Base-by-base conservation (phyloP, 2,888 invertebrate species). In the Griposia aprilina region DNA sequence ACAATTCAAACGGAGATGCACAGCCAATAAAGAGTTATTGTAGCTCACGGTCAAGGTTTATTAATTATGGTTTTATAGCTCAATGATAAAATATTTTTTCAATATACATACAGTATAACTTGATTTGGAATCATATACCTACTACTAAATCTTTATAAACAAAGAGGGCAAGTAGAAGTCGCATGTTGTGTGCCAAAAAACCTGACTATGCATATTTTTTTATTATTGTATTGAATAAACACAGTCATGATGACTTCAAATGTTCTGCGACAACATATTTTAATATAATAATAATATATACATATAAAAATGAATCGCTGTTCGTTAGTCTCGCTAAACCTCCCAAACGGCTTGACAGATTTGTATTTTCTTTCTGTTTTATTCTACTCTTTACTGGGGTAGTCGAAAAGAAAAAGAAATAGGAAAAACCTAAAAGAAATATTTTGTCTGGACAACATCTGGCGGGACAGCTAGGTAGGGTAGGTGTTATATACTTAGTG, bases 21-120 rank as follows among this genome's bases (percentile, higher is more conserved):
- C 57, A 83, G 87, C 69, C 69, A 83, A 86, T 86, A 66, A 87
- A 86, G 30, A 86, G 11, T 78, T 50, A 86, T 86, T 86, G 45
- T 26, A 65, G 70, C 5, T 70, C 48, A 68, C 8, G 5, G 48
- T 65, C 78, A 83, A 83, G 78, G 78, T 62, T 36, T 83, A 62
- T 17, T n/a, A 68, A 69, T 77, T 72, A 57, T 50, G 7, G 36
- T 62, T 76, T 71, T 41, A 71, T 23, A 63, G 67, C 41, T 55
- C 48, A 48, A 70, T 69, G 36, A 72, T 62, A 26, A 80, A 70
- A 62, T 81, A 23, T 36, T 45, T 66, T 65, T 50, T 15, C 5
- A 57, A 57, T 48, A 41, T 62, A 11, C 8, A 1, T 36, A 60
- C 60, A 30, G 30, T 36, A 30, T 30, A 60, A 30, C 52, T 84